Evolutionary conservation across 2,113 vertebrate species (phyloP), one percentile per base, ranked within the genome.

Genomic region (Gadus chalcogrammus): DNA sequence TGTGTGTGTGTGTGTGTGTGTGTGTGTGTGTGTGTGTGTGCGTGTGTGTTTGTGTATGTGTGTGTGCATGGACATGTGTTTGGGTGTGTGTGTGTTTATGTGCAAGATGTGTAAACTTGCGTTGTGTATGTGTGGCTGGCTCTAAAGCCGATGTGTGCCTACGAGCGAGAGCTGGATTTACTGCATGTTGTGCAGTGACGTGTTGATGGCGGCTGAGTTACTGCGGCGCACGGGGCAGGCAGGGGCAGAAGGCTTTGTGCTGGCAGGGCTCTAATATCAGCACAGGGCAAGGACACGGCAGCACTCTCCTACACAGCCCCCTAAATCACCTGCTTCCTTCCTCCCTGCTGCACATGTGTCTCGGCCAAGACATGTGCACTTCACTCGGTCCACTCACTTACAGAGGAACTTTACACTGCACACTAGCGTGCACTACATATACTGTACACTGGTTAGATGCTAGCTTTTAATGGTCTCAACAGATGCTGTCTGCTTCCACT

Each of bases 201-300:
- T 73, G 64, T 80, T 79, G 64, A 78, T 70, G 74, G 64, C 9
- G 5, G 24, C 12, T 85, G 69, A 88, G 20, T 78, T 81, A 42
- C 13, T 17, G 28, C 13, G n/a, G 28, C 62, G 35, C 22, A 53
- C 15, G 15, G 59, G 64, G 38, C 13, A 31, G 64, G 38, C 13
- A 31, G 31, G 31, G 31, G 31, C 5, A 31, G 28, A 31, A 24
- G 35, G 27, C 62, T 35, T 35, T 24, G 65, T 17, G 66, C 31
- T 35, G 64, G 72, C 69, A 35, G 28, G 61, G 71, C 67, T 76
- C 68, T n/a, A 61, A 77, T 62, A 80, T 76, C 64, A 66, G 42
- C 81, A 53, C 31, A 75, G 63, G 77, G 72, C 83, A 85, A 77
- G 78, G 81, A 71, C 70, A 18, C 61, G 67, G 64, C 72, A n/a